Percentiles rank a stretch among this genome's conserved stretches.
phyloP scores from a whole-genome alignment of 2,888 invertebrate species.

The Oxyscelio sp. region DNA sequence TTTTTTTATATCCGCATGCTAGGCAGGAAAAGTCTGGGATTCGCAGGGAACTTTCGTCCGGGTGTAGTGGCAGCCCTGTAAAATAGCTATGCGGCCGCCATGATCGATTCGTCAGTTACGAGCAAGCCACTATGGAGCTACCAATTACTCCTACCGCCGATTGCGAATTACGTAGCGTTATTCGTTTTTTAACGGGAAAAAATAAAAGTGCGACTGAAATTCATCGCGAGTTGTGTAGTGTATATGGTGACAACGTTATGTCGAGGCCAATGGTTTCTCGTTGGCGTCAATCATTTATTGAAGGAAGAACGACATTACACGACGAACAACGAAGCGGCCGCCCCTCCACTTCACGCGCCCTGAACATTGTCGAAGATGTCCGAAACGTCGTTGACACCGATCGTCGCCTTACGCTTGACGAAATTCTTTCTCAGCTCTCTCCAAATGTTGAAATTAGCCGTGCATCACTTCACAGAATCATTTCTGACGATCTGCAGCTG shows the following conservation, averaged over 20 bases:
- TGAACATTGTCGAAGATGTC: no score
- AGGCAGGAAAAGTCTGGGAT: no score
- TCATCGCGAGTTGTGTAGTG: neutral
- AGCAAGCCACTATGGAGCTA: neutral
- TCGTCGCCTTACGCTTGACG: no score
- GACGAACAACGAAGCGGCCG: constrained; percentile 2
- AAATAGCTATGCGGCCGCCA: neutral
- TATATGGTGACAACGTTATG: neutral
- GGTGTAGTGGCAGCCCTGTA: neutral
- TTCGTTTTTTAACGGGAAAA: constrained; percentile 5
- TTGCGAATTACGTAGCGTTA: neutral
- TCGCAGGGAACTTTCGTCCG: no score
- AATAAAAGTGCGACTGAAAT: constrained; percentile 1
- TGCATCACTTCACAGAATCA: neutral
- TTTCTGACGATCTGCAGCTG: no score
- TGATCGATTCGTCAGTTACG: neutral
- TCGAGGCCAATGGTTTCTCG: neutral
- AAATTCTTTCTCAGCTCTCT: constrained; percentile 11
- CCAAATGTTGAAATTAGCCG: neutral
- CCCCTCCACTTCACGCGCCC: no score
- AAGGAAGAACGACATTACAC: neutral
- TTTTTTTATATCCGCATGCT: no score
- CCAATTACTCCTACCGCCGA: constrained; percentile 4
- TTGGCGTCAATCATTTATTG: constrained; percentile 3
- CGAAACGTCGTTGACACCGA: no score